Conservation (phyloP, 2,797 vertebrate genomes). For the Philypnodon macrostomus region DNA sequence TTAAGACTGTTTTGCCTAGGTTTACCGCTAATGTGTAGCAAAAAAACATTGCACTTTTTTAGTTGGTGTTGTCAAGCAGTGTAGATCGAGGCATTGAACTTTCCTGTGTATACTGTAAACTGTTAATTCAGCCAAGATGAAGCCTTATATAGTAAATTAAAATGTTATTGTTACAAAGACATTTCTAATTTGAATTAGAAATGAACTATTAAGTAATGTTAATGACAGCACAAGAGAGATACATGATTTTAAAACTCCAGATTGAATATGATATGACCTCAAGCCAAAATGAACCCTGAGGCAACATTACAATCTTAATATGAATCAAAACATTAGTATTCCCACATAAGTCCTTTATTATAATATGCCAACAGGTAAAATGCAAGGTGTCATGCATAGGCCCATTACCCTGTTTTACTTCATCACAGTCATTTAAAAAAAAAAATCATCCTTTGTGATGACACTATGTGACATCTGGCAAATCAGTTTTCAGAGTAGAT, state of each 20-base stretch:
- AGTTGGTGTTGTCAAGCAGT: no score
- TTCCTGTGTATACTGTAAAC: no score
- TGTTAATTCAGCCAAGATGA: no score
- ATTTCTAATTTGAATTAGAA: no score
- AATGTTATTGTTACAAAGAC: no score
- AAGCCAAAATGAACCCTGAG: not conserved
- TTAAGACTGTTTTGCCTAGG: no score
- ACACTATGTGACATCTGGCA: constrained; percentile 50
- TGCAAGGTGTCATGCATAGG: no score
- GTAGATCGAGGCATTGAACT: no score
- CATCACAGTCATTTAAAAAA: constrained; percentile 40
- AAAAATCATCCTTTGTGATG: constrained; percentile 46
- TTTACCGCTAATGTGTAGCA: no score
- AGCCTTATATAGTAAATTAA: no score
- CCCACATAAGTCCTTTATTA: not conserved
- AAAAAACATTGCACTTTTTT: no score
- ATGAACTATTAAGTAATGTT: no score
- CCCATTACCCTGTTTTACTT: constrained; percentile 25
- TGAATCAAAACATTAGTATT: not conserved
- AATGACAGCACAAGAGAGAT: not conserved
- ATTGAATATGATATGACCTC: not conserved
- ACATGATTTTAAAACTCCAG: not conserved
- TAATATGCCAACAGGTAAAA: not conserved
- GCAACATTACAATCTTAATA: not conserved
- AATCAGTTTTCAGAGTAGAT: constrained; percentile 54